Evolutionary conservation across 1,140 invertebrate genomes (phyloP), one percentile per base, ranked within the genome.

Genomic region (Bombus consobrinus): DNA sequence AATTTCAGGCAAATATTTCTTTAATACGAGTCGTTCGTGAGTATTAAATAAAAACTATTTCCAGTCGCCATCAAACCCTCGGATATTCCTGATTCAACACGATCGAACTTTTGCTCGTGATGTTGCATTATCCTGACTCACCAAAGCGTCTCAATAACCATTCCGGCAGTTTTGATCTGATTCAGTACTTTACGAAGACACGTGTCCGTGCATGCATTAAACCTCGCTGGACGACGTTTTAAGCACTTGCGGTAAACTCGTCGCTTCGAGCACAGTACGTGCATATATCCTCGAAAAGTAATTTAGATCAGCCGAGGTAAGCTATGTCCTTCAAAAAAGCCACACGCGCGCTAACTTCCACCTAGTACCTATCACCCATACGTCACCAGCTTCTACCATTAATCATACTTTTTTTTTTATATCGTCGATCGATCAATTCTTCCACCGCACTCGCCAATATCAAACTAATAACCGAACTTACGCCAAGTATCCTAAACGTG

Each of bases 171-270:
- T 41, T 64, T 78, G 37, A 78, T 78, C 59, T 28, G 75, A 43
- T 64, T 78, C 75, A 5, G 62, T n/a, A 32, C 75, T 78, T 32
- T 64, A 28, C 57, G 37, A 43, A 78, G 75, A 41, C 57, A 41
- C 75, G 59, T 41, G 59, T 66, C 59, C 59, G 53, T n/a, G 75
- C 75, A 77, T 77, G 59, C 57, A 43, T 64, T 78, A 39, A 78
- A 66, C 15, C 25, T 41, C 28, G 12, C 25, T 28, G 37, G 34
- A 39, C 74, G 74, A 8, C 15, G 57, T 37, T 77, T 77, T 18
- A 34, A 57, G 75, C 75, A 28, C 34, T 39, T 77, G 53, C 53
- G 57, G 75, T 62, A 77, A 59, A 62, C 75, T 77, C 57, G 28
- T 64, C 75, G 57, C 28, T 41, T 32, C 28, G 18, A n/a, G 13